These are phyloP conservation scores for Enteromius paludinosus DNA, from an alignment of 2,797 vertebrate genomes.

Conservation along the genomic window DNA sequence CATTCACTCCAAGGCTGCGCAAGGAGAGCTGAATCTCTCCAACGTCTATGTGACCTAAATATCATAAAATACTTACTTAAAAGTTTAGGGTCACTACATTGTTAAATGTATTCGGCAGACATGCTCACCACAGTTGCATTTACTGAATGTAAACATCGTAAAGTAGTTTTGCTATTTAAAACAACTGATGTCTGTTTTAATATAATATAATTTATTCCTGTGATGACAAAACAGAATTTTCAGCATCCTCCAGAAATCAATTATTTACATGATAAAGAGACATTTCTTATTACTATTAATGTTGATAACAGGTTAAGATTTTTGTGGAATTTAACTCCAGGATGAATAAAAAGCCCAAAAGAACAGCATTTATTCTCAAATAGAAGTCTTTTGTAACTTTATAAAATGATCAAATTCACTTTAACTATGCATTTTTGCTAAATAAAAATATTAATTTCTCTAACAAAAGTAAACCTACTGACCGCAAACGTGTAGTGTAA, in stretches of 20 bases:
- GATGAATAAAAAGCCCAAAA: neutral
- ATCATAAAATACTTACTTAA: conserved; percentile 11
- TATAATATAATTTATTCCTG: neutral
- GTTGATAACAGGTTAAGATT: neutral
- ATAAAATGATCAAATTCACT: neutral
- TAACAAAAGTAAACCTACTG: neutral
- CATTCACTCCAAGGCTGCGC: conserved; percentile 78
- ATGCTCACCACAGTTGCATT: neutral
- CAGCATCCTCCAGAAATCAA: neutral
- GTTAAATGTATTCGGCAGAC: neutral
- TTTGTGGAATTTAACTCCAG: too few relatives aligned
- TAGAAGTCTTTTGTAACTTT: neutral
- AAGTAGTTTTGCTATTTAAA: neutral
- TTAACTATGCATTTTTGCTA: too few relatives aligned
- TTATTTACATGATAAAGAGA: neutral
- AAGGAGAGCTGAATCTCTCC: conserved; percentile 86
- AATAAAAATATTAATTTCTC: neutral
- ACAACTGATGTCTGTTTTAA: neutral
- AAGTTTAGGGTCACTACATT: neutral
- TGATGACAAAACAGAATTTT: neutral
- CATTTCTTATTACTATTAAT: neutral
- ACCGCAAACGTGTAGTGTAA: neutral
- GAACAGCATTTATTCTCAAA: neutral
- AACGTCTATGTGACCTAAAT: conserved; percentile 83
- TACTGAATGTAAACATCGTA: neutral